Evolutionary conservation across 2,888 invertebrate species (phyloP).

Genomic region (Diogma glabrata): DNA sequence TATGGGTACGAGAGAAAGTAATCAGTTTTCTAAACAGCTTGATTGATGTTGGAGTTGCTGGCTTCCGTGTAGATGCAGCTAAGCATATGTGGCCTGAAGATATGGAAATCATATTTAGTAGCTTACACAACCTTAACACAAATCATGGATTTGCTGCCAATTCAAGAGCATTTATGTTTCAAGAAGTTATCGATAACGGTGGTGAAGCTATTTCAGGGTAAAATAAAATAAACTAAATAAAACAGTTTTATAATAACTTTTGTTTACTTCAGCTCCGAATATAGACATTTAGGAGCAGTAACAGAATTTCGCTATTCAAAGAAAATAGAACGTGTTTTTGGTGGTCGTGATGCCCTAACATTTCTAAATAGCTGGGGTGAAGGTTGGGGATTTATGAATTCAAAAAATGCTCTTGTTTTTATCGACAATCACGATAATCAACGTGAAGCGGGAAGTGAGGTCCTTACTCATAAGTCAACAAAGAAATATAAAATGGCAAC

Average conservation of each 20-base stretch:
- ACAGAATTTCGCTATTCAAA: slow-evolving; percentile 49
- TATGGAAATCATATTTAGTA: slow-evolving; percentile 40
- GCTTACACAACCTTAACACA: slow-evolving; percentile 38
- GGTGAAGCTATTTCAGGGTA: slow-evolving; percentile 24
- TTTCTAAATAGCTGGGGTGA: slow-evolving; percentile 37
- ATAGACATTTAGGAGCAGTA: slow-evolving; percentile 44
- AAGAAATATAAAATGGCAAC: slow-evolving; percentile 37
- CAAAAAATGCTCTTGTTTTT: slow-evolving; percentile 49
- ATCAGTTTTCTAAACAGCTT: slow-evolving; percentile 40
- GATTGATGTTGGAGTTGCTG: slow-evolving; percentile 43
- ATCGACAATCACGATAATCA: slow-evolving; percentile 79
- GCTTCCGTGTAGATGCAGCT: slow-evolving; percentile 42
- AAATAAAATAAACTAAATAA: slow-evolving; percentile 4
- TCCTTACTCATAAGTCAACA: slow-evolving; percentile 32
- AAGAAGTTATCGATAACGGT: slow-evolving; percentile 45
- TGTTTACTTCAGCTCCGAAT: slow-evolving; percentile 34
- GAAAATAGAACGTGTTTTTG: slow-evolving; percentile 45
- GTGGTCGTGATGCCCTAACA: slow-evolving; percentile 44
- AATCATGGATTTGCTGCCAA: slow-evolving; percentile 36
- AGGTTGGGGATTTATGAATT: slow-evolving; percentile 38
- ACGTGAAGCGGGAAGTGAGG: slow-evolving; percentile 39
- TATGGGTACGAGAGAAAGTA: slow-evolving; percentile 38
- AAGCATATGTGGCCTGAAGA: slow-evolving; percentile 46
- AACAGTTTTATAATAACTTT: not conserved
- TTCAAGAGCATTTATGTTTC: slow-evolving; percentile 41